Base-by-base conservation (phyloP, 2,113 vertebrate genomes). In the Ascaphus truei region DNA sequence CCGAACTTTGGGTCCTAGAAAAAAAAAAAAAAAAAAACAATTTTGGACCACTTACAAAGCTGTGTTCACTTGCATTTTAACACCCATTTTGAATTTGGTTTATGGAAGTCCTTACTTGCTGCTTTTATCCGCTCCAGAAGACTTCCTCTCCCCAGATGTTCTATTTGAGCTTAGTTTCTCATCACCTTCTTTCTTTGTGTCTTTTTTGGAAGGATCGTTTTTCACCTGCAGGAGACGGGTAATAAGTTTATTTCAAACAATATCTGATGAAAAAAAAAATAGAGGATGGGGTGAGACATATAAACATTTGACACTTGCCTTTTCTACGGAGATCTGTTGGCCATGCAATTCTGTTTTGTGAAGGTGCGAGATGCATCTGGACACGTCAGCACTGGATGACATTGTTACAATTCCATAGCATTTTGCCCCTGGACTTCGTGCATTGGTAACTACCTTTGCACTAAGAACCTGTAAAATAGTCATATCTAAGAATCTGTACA, bases 401-500 rank as follows among this genome's bases (percentile, higher is more conserved):
- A 99, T 96, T 0, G 95, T 97, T 23, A 99, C 97, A 72, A 99
- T 89, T 61, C 97, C 97, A 0, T 98, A 99, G 80, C 97, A 99
- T 66, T 96, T 98, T 33, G 95, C 93, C 57, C 97, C 95, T 1
- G 97, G 97, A 81, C 96, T 98, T 58, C 95, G 93, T 51, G 96
- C 97, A 61, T 96, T 98, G 68, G 97, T 99, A 48, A 99, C 96
- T 62, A 99, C 96, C 74, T 99, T 99, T 68, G 97, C 97, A 75
- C 94, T 97, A 68, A 96, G 87, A 62, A 99, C 97, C 97, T 99
- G 68, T 8, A 26, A 47, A 56, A 71, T 80, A 68, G 31, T 8
- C n/a, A n/a, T n/a, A n/a, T n/a, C n/a, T 8, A 4, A 81, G 15
- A 33, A 6, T 5, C 9, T 16, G 13, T 3, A 43, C 3, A 43